Percentiles rank a stretch among this genome's conserved stretches.
Conservation (phyloP, 2,888 invertebrate genomes). For the Erynnis tages region DNA sequence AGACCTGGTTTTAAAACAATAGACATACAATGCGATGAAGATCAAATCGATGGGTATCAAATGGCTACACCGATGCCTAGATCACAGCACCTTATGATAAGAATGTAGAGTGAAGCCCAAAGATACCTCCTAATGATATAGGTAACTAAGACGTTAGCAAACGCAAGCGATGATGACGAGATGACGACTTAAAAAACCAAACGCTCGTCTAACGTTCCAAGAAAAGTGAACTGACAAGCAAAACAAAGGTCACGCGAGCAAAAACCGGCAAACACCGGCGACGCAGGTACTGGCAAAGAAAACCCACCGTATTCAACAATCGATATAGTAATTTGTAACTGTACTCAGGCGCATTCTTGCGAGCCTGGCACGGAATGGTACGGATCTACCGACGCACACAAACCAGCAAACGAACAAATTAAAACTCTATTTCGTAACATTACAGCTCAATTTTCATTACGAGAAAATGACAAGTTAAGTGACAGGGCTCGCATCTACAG, state of each 20-base stretch:
- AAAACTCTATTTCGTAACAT: conserved; percentile 34
- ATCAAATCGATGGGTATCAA: too few species aligned
- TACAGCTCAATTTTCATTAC: conserved; percentile 36
- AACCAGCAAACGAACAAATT: conserved; percentile 32
- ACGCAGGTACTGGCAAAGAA: conserved; percentile 30
- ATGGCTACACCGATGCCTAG: too few species aligned
- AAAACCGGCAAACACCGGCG: conserved; percentile 24
- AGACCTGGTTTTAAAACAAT: too few species aligned
- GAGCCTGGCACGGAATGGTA: conserved; percentile 70
- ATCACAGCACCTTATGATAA: too few species aligned
- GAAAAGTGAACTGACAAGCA: conserved; percentile 16
- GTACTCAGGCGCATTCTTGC: conserved; percentile 60
- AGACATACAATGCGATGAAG: too few species aligned
- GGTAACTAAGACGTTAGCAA: too few species aligned
- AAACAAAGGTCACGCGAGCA: conserved; percentile 22
- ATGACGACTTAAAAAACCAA: too few species aligned
- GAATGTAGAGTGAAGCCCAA: too few species aligned
- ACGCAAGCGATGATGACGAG: background rate
- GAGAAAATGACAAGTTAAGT: conserved; percentile 21
- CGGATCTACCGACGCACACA: conserved; percentile 36
- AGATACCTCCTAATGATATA: too few species aligned
- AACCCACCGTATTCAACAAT: conserved; percentile 39
- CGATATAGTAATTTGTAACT: conserved; percentile 50
- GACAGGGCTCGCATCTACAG: conserved; percentile 22
- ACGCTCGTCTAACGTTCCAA: background rate